These are phyloP conservation scores for Sebastes itinus DNA, from an alignment of 2,797 vertebrate species.

Conservation along the genomic window DNA sequence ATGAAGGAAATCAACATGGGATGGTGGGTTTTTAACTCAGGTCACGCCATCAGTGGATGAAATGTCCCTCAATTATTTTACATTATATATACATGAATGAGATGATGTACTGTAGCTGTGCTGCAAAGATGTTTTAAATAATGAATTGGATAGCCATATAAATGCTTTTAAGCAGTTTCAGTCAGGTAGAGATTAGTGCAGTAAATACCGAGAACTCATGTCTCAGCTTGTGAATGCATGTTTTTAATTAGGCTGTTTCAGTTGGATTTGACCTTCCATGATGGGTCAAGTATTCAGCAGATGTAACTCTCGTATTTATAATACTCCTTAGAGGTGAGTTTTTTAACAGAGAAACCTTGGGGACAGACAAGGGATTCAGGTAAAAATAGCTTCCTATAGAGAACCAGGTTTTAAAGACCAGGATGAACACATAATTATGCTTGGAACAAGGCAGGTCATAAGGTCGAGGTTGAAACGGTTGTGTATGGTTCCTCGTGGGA, in stretches of 20 bases:
- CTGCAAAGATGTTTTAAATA: constrained; percentile 32
- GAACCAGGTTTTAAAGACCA: constrained; percentile 31
- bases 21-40: not conserved
- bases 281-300: constrained; percentile 16
- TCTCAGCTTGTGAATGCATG: not conserved
- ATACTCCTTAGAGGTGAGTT: not conserved
- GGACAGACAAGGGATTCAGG: constrained; percentile 28
- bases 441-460: constrained; percentile 22
- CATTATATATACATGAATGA: not conserved
- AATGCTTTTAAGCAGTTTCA: constrained; percentile 8
- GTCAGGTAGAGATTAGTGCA: constrained; percentile 20
- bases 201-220: constrained; percentile 8
- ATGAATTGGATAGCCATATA: not conserved
- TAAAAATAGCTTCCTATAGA: not conserved
- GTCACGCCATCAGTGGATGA: not conserved
- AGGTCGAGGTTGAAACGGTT: constrained; percentile 46
- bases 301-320: not conserved
- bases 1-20: not conserved
- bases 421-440: constrained; percentile 10
- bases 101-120: not conserved
- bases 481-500: constrained; percentile 44
- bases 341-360: not conserved
- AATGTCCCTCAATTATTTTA: not conserved
- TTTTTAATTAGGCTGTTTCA: constrained; percentile 15
- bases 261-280: constrained; percentile 10